A percentile compares a stretch with the other conserved stretches of the same genome.
Conservation (phyloP, 2,113 vertebrate species). For the Cyprinodon tularosa region DNA sequence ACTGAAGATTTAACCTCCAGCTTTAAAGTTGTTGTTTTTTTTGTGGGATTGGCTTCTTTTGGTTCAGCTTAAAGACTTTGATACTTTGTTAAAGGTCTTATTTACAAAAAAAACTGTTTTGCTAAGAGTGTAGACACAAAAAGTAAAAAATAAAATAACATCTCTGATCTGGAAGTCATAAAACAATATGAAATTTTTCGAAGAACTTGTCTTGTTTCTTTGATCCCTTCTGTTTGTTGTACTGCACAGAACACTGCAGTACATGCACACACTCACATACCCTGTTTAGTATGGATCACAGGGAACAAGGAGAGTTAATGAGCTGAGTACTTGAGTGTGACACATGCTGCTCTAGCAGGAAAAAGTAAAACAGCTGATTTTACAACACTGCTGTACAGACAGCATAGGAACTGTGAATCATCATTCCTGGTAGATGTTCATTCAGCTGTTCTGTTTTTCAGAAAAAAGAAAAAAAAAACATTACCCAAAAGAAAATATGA, state of each 20-base stretch:
- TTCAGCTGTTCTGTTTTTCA: not conserved
- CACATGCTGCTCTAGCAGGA: conserved; percentile 65
- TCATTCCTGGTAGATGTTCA: not conserved
- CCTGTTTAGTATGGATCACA: conserved; percentile 39
- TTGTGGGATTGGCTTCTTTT: conserved; percentile 30
- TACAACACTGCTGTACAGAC: conserved; percentile 15
- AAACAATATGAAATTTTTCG: not conserved
- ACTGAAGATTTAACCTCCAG: not conserved
- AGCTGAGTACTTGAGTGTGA: conserved; percentile 59
- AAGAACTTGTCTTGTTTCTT: conserved; percentile 6
- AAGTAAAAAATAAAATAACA: conserved; percentile 5
- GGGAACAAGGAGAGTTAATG: conserved; percentile 58
- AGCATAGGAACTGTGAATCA: not conserved
- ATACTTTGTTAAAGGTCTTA: conserved; percentile 1
- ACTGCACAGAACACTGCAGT: conserved; percentile 6
- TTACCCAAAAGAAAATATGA: not conserved
- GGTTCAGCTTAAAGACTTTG: conserved; percentile 7
- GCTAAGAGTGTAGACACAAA: not conserved
- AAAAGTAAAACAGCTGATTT: conserved; percentile 44
- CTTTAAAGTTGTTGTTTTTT: conserved; percentile 37
- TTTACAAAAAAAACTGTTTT: not conserved
- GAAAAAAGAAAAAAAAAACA: not conserved
- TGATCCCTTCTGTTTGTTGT: conserved; percentile 33
- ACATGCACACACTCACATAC: conserved; percentile 10
- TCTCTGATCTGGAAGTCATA: not conserved